A percentile compares a stretch with the other conserved stretches of the same genome.
Evolutionary conservation across 2,888 invertebrate species (phyloP).

Genomic region (Cabera pusaria): DNA sequence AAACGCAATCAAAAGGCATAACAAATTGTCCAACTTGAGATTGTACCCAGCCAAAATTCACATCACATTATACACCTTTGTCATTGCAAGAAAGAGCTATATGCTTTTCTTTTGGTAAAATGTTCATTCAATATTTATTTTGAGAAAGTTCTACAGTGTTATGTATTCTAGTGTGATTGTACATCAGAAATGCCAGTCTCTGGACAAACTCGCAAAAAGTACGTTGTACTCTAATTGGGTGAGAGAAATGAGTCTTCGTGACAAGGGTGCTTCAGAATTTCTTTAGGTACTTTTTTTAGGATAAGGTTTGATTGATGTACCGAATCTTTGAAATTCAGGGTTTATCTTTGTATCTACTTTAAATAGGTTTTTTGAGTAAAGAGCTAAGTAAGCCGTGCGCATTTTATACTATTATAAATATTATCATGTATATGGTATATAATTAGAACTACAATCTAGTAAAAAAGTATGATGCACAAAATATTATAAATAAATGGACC

Average conservation of each 20-base stretch:
- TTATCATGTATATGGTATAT: no score
- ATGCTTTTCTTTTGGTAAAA: neutral
- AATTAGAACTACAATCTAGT: no score
- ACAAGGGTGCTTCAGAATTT: slow-evolving; percentile 16
- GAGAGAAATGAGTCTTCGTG: slow-evolving; percentile 17
- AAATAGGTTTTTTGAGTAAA: no score
- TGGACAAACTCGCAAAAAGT: slow-evolving; percentile 21
- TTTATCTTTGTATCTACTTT: no score
- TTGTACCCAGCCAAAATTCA: slow-evolving; percentile 17
- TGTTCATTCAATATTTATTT: neutral
- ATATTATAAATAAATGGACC: no score
- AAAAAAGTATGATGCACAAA: no score
- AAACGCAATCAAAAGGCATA: slow-evolving; percentile 33
- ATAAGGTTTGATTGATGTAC: slow-evolving; percentile 14
- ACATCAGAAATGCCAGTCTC: slow-evolving; percentile 13
- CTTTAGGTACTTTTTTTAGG: slow-evolving; percentile 9
- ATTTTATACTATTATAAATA: no score
- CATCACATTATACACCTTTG: slow-evolving; percentile 6
- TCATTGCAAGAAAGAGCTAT: slow-evolving; percentile 1
- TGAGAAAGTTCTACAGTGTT: slow-evolving; percentile 5
- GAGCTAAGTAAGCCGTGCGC: no score
- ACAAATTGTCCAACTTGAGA: slow-evolving; percentile 33
- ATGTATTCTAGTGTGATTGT: slow-evolving; percentile 13
- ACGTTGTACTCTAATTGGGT: slow-evolving; percentile 20
- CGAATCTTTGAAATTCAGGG: no score